Conservation (phyloP, 35 echinoderm and acorn worm species). For the Patiria miniata region DNA sequence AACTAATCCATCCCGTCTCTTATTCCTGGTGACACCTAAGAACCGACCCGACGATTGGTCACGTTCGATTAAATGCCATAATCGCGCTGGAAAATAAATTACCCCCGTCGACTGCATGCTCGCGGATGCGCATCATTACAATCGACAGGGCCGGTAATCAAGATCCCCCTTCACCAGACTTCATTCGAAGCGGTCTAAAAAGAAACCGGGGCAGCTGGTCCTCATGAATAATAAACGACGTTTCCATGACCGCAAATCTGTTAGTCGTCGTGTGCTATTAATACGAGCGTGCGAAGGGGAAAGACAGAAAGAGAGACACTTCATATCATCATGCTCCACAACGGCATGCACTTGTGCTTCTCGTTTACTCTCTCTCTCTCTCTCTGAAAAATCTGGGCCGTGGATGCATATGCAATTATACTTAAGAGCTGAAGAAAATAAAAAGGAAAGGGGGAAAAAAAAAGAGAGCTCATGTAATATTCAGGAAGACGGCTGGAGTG, state of each 20-base stretch:
- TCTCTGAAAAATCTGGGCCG: background rate
- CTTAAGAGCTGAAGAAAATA: background rate
- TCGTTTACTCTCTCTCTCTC: too few relatives aligned
- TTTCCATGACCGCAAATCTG: background rate
- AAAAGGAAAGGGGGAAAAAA: background rate
- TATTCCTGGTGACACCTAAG: constrained; percentile 6
- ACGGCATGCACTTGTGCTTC: background rate
- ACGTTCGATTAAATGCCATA: constrained; percentile 33
- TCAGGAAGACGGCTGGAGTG: background rate
- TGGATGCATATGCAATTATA: constrained; percentile 20
- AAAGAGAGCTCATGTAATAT: background rate
- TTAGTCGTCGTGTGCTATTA: background rate
- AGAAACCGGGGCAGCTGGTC: constrained; percentile 13
- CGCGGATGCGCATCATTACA: constrained; percentile 22
- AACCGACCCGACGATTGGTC: constrained; percentile 12
- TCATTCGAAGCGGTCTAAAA: too few relatives aligned
- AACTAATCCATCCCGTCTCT: background rate
- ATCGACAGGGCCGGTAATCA: constrained; percentile 20
- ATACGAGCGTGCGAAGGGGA: too few relatives aligned
- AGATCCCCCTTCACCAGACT: background rate
- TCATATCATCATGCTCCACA: background rate
- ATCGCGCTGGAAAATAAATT: constrained; percentile 31
- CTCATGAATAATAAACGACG: constrained; percentile 1
- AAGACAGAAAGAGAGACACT: background rate
- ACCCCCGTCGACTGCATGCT: constrained; percentile 14